Evolutionary conservation across 2,113 vertebrate species (phyloP).

Genomic region (human (Homo sapiens)): GRCh38 chr20:15073501-15074000

Average conservation of each 20-base stretch:
- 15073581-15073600: not conserved
- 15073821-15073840: not conserved
- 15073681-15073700: not conserved
- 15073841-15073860: not conserved
- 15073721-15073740: not conserved
- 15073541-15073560: conserved; percentile 29
- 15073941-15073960: not conserved
- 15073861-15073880: not conserved
- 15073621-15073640: not conserved
- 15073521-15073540: not conserved
- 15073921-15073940: conserved; percentile 3
- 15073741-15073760: not conserved
- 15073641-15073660: not conserved
- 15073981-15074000: not conserved
- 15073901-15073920: not conserved
- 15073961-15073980: not conserved
- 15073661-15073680: not conserved
- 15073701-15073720: not conserved
- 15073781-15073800: not conserved
- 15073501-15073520: not conserved
- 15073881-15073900: not conserved
- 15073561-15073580: not conserved
- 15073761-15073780: not conserved
- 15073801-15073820: not conserved
- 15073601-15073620: not conserved